A percentile compares a stretch with the other conserved stretches of the same genome.
phyloP scores from a whole-genome alignment of 2,888 invertebrate genomes.

The Lasioglossum pauxillum region DNA sequence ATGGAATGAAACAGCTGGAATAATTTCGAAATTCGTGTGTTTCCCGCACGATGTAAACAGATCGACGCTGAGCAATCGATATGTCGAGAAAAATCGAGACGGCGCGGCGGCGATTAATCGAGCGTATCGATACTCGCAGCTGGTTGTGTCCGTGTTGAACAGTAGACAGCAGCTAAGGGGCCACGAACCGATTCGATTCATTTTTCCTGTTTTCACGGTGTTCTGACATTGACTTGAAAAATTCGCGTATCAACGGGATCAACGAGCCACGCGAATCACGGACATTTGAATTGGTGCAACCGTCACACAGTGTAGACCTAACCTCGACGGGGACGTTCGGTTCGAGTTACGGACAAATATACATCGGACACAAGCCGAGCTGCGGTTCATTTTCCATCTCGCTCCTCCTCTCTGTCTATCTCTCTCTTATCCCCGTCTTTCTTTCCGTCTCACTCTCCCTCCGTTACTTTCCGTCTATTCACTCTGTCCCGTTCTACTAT shows the following conservation, averaged over 20 bases:
- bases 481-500: constrained; percentile 22
- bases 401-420: constrained; percentile 6
- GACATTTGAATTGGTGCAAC: constrained; percentile 17
- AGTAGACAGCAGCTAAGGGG: constrained; percentile 56
- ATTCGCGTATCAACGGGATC: constrained; percentile 40
- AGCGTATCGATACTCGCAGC: constrained; percentile 46
- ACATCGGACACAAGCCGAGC: constrained; percentile 33
- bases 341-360: constrained; percentile 53
- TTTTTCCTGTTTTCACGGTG: constrained; percentile 34
- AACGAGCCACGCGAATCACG: constrained; percentile 10
- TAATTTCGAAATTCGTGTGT: neutral
- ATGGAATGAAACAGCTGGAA: neutral
- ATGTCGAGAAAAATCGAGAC: constrained; percentile 21
- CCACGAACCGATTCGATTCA: constrained; percentile 30
- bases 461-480: constrained; percentile 24
- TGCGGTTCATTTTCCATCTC: constrained; percentile 16
- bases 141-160: constrained; percentile 49
- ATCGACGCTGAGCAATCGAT: constrained; percentile 40
- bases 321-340: constrained; percentile 51
- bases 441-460: constrained; percentile 11
- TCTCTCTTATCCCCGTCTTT: constrained; percentile 21
- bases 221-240: constrained; percentile 48
- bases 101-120: constrained; percentile 37
- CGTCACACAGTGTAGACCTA: constrained; percentile 44
- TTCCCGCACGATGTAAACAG: constrained; percentile 15